Evolutionary conservation across 92 coral and sea anemone species (phyloP).

Genomic region (Umimayanthus kanabou): DNA sequence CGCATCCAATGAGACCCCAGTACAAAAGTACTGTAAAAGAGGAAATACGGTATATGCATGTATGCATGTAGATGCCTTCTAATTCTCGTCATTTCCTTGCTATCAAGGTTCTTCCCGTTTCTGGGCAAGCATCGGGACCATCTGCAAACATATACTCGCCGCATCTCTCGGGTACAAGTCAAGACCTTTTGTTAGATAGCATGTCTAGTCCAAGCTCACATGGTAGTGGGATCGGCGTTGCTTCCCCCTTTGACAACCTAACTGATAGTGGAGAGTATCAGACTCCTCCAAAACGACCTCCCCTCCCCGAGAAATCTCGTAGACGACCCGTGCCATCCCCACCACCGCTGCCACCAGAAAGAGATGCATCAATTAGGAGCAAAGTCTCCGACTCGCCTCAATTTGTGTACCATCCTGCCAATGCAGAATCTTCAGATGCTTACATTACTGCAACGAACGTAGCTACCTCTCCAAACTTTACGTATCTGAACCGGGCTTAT

Average conservation of each 20-base stretch:
- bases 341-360: constrained; percentile 23
- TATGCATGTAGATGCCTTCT: neutral
- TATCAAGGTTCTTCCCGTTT: neutral
- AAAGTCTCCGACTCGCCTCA: constrained; percentile 31
- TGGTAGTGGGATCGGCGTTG: constrained; percentile 16
- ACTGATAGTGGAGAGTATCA: constrained; percentile 56
- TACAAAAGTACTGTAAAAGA: too few relatives aligned
- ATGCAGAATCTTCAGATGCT: constrained; percentile 7
- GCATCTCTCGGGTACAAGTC: constrained; percentile 22
- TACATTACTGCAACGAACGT: constrained; percentile 26
- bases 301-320: constrained; percentile 38
- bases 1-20: too few relatives aligned
- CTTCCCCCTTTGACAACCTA: constrained; percentile 31
- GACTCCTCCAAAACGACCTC: constrained; percentile 25
- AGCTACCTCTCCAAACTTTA: constrained; percentile 76
- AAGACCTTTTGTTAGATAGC: constrained; percentile 33
- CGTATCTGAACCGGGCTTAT: constrained; percentile 73
- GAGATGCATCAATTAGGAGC: constrained; percentile 23
- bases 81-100: neutral
- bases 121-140: neutral
- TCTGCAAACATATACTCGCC: neutral
- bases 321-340: constrained; percentile 27
- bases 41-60: too few relatives aligned
- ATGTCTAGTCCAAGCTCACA: constrained; percentile 26
- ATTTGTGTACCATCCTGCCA: constrained; percentile 4